A percentile compares a stretch with the other conserved stretches of the same genome.
phyloP scores from a whole-genome alignment of 2,888 invertebrate genomes.

The Volucella bombylans region DNA sequence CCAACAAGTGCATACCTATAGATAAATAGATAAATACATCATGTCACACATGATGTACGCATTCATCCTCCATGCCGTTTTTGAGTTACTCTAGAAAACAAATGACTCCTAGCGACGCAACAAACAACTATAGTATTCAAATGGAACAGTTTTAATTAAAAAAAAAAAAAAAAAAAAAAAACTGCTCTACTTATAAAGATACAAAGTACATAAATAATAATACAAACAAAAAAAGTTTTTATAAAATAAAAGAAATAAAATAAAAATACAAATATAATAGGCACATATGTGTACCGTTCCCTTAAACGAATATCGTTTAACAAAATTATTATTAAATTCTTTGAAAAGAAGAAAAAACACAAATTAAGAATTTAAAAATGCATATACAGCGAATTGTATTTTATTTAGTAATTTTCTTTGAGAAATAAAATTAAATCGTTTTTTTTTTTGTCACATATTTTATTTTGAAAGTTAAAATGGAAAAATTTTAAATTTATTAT shows the following conservation, averaged over 20 bases:
- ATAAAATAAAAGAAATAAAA: neutral
- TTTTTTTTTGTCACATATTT: conserved; percentile 26
- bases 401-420: conserved; percentile 39
- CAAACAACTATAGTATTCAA: conserved; percentile 7
- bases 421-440: conserved; percentile 41
- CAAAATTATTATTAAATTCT: conserved; percentile 35
- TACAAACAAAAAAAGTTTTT: conserved; percentile 23
- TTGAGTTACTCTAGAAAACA: too few species aligned
- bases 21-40: too few species aligned
- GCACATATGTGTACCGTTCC: conserved; percentile 21
- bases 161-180: neutral
- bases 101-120: too few species aligned
- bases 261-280: neutral
- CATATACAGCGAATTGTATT: conserved; percentile 43
- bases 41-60: too few species aligned
- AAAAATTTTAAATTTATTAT: conserved; percentile 1
- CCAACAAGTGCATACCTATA: neutral
- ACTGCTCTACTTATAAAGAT: neutral
- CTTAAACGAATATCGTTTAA: conserved; percentile 19
- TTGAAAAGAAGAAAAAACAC: conserved; percentile 24
- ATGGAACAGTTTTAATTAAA: conserved; percentile 12
- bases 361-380: conserved; percentile 14
- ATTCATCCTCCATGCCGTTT: too few species aligned
- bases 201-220: conserved; percentile 2
- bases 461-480: conserved; percentile 8